Evolutionary conservation across 2,113 vertebrate species (phyloP), one percentile per base, ranked within the genome.

Genomic region (Diadophis punctatus): DNA sequence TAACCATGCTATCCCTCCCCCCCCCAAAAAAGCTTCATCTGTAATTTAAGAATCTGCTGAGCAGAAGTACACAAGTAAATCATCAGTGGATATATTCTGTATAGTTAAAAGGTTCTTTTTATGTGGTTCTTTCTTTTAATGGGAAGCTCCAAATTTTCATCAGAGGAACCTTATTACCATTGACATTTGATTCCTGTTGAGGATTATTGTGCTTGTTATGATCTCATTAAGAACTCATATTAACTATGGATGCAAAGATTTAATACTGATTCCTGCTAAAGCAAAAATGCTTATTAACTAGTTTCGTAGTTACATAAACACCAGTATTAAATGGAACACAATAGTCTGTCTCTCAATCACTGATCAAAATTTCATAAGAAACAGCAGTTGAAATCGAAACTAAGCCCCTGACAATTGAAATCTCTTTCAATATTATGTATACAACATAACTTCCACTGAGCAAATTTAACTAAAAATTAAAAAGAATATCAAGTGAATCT

Each of bases 31-130:
- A 0, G 0, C 4, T 3, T 34, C 60, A 60, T 80, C 23, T 89
- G 49, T 90, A 48, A 4, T 39, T 63, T 89, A 4, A 11, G 39
- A 89, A 92, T 68, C 0, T 87, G 27, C 5, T 52, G 34, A 92
- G 93, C 48, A 93, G 85, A 90, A 2, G 1, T 92, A 80, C n/a
- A 2, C 56, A 22, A 27, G 1, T 93, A 94, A n/a, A 89, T 90
- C 49, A 49, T 39, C 88, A 87, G 12, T 52, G 39, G 10, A 90
- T n/a, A 7, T 89, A 86, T 90, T 91, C 20, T 84, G 34, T 27
- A 48, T 3, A 30, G 10, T 23, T 86, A 30, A 88, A 52, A 14
- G 88, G 27, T 49, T 89, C 91, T 92, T 80, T 68, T 55, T 87
- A 74, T 8, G 60, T 0, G 16, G 88, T 46, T 3, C 0, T 0